Conservation (phyloP, 2,113 vertebrate species). For the Aegypius monachus region DNA sequence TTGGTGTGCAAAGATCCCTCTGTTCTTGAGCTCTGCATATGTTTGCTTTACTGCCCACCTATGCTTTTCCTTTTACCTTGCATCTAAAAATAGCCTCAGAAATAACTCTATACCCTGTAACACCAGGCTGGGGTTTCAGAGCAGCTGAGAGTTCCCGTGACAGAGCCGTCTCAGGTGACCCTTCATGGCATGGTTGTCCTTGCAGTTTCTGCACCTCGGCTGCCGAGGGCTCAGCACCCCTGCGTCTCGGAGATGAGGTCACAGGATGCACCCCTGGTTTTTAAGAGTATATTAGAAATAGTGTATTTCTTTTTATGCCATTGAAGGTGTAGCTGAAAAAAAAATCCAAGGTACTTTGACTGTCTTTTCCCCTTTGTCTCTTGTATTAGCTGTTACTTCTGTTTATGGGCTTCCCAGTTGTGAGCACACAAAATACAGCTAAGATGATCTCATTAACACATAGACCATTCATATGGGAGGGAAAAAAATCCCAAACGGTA, state of each 20-base stretch:
- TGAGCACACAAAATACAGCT: not conserved
- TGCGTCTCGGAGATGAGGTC: accelerated
- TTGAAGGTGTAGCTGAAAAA: not conserved
- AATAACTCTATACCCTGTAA: not conserved
- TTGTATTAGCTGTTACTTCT: not conserved
- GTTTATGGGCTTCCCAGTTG: not conserved
- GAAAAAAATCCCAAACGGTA: not conserved
- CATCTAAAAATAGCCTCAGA: not conserved
- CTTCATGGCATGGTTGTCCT: not conserved
- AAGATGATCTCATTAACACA: not conserved
- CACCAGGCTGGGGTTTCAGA: not conserved
- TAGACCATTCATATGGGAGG: not conserved
- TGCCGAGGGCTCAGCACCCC: accelerated
- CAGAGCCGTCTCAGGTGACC: not conserved
- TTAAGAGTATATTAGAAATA: not conserved
- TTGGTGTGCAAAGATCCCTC: not conserved
- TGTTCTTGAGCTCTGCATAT: not conserved
- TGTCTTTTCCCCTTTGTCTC: not conserved
- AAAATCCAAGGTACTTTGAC: not conserved
- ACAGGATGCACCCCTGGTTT: not conserved
- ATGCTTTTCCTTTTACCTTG: not conserved
- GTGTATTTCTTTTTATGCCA: not conserved
- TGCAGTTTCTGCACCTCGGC: not conserved
- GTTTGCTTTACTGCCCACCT: not conserved
- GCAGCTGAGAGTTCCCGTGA: not conserved